These are phyloP conservation scores for Xiphophorus hellerii DNA, from an alignment of 2,113 vertebrate species.

Conservation along the genomic window DNA sequence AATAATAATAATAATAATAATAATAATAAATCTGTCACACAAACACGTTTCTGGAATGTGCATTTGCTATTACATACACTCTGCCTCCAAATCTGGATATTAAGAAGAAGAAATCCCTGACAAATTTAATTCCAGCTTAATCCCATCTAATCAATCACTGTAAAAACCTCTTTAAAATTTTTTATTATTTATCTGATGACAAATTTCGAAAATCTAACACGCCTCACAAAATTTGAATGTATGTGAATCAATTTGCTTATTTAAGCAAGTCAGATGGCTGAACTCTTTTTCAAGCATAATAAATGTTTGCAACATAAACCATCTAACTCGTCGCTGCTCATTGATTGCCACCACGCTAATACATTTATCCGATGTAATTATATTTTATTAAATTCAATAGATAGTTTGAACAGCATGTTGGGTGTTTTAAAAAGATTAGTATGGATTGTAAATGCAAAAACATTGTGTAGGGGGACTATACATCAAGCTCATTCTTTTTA, in stretches of 20 bases:
- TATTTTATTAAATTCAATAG: neutral
- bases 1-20: no score
- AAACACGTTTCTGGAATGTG: conserved; percentile 8
- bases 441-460: neutral
- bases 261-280: neutral
- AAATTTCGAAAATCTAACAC: conserved; percentile 30
- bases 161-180: conserved; percentile 38
- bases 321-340: neutral
- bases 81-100: conserved; percentile 47
- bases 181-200: conserved; percentile 60
- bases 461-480: neutral
- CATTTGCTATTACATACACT: conserved; percentile 41
- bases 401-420: neutral
- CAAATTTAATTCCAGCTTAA: conserved; percentile 61
- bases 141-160: conserved; percentile 59
- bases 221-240: conserved; percentile 6
- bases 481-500: conserved; percentile 12
- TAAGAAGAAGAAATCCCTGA: conserved; percentile 53
- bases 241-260: conserved; percentile 8
- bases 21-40: conserved; percentile 33
- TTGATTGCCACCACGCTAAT: neutral
- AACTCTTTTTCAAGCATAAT: neutral
- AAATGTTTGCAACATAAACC: neutral
- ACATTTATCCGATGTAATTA: conserved; percentile 2
- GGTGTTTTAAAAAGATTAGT: conserved; percentile 1